Conservation (phyloP, 2,888 invertebrate species). For the Eucera pruinosa region DNA sequence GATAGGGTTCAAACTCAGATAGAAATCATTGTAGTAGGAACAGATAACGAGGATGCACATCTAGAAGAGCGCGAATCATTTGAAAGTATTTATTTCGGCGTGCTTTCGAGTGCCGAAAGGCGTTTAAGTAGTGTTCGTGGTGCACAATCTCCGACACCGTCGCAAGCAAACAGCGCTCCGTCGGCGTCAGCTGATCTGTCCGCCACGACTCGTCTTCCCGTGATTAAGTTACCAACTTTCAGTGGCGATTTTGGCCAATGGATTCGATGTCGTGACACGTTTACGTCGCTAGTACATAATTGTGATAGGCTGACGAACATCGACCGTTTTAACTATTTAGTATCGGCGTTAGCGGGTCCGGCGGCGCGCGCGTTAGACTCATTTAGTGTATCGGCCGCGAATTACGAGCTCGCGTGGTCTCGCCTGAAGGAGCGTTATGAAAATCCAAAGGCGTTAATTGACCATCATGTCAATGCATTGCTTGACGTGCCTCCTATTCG, state of each 20-base stretch:
- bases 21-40: not conserved
- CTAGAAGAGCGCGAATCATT: not conserved
- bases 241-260: not conserved
- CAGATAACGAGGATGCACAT: not conserved
- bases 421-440: slow-evolving; percentile 2
- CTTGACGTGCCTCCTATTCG: not conserved
- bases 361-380: not conserved
- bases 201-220: not conserved
- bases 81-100: no score
- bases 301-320: not conserved
- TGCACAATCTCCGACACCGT: no score
- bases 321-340: slow-evolving; percentile 2
- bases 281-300: not conserved
- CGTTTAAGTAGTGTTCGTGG: no score
- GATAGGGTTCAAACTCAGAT: not conserved
- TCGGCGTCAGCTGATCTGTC: no score
- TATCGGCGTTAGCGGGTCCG: not conserved
- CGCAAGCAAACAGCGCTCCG: no score
- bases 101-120: no score
- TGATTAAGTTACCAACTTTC: not conserved
- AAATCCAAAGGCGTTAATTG: not conserved
- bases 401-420: no score
- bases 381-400: no score
- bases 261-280: slow-evolving; percentile 1
- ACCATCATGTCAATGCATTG: not conserved